A percentile compares a stretch with the other conserved stretches of the same genome.
Conservation (phyloP, 1,140 invertebrate species). For the Drosophila santomea region DNA sequence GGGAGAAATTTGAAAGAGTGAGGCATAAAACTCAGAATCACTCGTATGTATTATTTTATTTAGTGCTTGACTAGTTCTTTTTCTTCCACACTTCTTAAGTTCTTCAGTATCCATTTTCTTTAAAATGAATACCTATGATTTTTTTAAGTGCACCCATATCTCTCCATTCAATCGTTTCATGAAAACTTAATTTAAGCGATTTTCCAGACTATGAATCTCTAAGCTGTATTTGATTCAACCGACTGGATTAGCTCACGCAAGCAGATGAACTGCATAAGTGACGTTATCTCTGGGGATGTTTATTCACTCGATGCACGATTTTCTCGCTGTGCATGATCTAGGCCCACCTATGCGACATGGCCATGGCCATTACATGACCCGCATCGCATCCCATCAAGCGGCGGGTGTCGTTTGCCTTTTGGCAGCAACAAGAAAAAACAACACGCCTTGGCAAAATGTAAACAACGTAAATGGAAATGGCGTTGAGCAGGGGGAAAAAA, state of each 20-base stretch:
- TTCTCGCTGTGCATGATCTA: conserved; percentile 54
- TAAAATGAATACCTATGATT: too few relatives aligned
- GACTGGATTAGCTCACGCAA: conserved; percentile 14
- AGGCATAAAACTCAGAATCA: too few relatives aligned
- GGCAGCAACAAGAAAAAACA: conserved; percentile 38
- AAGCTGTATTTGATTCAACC: conserved; percentile 37
- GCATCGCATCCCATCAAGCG: conserved; percentile 69
- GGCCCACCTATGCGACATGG: conserved; percentile 57
- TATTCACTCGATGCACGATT: conserved; percentile 16
- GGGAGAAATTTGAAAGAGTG: conserved; percentile 15
- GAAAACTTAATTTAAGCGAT: conserved; percentile 37
- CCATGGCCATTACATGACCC: conserved; percentile 69
- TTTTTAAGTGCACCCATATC: conserved; percentile 7
- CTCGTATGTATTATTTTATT: too few relatives aligned
- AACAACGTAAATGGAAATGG: conserved; percentile 80
- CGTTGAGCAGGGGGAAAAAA: conserved; percentile 49
- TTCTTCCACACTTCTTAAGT: too few relatives aligned
- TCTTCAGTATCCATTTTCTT: too few relatives aligned
- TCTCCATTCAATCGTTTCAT: neutral
- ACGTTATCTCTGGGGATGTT: conserved; percentile 5
- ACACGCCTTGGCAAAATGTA: conserved; percentile 66
- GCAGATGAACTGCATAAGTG: conserved; percentile 6
- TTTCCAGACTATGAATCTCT: neutral
- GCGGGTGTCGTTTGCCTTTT: conserved; percentile 78
- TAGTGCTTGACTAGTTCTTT: neutral